Evolutionary conservation across 2,797 vertebrate species (phyloP).

Genomic region (Enoplosus armatus): DNA sequence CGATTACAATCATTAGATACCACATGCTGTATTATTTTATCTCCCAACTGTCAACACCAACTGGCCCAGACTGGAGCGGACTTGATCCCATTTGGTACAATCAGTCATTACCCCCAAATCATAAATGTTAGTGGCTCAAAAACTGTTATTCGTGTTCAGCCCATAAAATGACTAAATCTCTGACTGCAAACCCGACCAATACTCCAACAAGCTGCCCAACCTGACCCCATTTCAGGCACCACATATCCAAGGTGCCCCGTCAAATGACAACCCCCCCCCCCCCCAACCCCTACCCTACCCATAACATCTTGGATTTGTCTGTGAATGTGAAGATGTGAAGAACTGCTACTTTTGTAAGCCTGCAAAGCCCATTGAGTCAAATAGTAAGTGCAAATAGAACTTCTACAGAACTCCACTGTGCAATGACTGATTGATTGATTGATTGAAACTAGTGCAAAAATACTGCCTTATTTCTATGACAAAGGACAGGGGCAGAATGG

Average conservation of each 20-base stretch:
- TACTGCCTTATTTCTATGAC: conserved; percentile 1
- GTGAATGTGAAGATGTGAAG: background rate
- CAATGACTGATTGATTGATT: conserved; percentile 15
- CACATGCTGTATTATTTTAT: conserved; percentile 67
- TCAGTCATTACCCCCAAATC: conserved; percentile 43
- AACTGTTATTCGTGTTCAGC: conserved; percentile 17
- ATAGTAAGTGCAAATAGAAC: background rate
- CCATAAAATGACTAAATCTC: background rate
- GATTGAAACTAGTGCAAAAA: conserved; percentile 38
- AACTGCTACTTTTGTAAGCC: conserved; percentile 3
- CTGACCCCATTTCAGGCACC: background rate
- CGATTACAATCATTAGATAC: conserved; percentile 63
- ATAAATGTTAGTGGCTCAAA: conserved; percentile 39
- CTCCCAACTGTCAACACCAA: conserved; percentile 66
- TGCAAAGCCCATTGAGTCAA: background rate
- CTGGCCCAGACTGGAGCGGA: conserved; percentile 47
- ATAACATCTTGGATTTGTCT: background rate
- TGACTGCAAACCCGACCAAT: background rate
- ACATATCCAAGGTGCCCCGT: background rate
- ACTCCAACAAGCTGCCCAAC: background rate
- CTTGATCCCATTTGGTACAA: conserved; percentile 46
- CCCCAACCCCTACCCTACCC: background rate
- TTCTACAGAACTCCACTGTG: conserved; percentile 7
- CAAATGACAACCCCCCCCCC: too few species aligned
- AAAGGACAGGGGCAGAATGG: conserved; percentile 3